A percentile compares a stretch with the other conserved stretches of the same genome.
Evolutionary conservation across 2,888 invertebrate species (phyloP).

Genomic region (Julus scandinavius): DNA sequence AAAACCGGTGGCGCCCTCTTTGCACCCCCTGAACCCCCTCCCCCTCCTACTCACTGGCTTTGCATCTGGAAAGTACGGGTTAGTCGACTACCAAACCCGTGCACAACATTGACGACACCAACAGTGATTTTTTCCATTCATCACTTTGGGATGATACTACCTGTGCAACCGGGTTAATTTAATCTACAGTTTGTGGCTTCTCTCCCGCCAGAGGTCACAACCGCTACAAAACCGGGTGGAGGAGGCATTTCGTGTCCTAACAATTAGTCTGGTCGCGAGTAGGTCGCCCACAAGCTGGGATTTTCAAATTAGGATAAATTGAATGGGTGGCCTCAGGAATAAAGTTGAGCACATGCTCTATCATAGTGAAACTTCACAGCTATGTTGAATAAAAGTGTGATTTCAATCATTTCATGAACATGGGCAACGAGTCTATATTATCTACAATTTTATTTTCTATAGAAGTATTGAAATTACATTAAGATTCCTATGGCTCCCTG

Average conservation of each 20-base stretch:
- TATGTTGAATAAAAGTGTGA: too few relatives aligned
- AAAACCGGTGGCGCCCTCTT: slow-evolving; percentile 15
- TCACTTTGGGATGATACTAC: background rate
- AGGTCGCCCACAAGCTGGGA: slow-evolving; percentile 8
- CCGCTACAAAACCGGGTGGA: background rate
- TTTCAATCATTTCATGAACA: too few relatives aligned
- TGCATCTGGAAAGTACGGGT: slow-evolving; percentile 37
- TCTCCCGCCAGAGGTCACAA: slow-evolving; percentile 2
- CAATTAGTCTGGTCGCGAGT: background rate
- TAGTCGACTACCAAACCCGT: background rate
- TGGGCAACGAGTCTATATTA: too few relatives aligned
- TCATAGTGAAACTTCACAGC: too few relatives aligned
- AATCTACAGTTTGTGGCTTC: background rate
- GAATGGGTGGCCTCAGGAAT: background rate
- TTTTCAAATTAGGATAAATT: background rate
- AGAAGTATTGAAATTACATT: too few relatives aligned
- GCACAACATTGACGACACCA: background rate
- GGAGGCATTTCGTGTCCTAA: slow-evolving; percentile 24
- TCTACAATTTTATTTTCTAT: too few relatives aligned
- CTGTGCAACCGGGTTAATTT: background rate
- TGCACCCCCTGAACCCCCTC: background rate
- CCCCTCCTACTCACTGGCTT: background rate
- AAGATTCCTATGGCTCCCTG: too few relatives aligned
- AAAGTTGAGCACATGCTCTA: background rate
- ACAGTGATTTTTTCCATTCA: slow-evolving; percentile 34